A percentile compares a stretch with the other conserved stretches of the same genome.
phyloP scores from a whole-genome alignment of 1,140 invertebrate genomes.

The Gonioctena quinquepunctata region DNA sequence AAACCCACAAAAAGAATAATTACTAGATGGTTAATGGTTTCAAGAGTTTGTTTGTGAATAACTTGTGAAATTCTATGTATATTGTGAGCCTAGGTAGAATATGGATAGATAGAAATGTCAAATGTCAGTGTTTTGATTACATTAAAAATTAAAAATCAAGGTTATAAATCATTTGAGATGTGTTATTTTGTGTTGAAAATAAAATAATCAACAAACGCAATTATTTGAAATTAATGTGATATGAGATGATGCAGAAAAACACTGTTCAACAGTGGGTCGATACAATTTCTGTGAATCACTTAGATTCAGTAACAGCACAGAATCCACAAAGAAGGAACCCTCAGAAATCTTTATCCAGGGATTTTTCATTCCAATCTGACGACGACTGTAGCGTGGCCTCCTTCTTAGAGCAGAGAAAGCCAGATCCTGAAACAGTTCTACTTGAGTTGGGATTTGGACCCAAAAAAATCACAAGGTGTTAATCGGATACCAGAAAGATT shows the following conservation, averaged over 20 bases:
- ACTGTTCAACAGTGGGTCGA: slow-evolving; percentile 39
- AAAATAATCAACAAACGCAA: no score
- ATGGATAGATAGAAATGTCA: no score
- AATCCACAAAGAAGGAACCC: neutral
- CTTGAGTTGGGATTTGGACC: slow-evolving; percentile 73
- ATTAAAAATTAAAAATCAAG: no score
- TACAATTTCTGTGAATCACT: slow-evolving; percentile 12
- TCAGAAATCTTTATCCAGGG: slow-evolving; percentile 54
- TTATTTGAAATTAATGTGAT: no score
- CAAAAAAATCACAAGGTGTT: slow-evolving; percentile 60
- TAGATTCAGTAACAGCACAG: neutral
- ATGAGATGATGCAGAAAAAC: slow-evolving; percentile 34
- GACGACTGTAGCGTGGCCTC: slow-evolving; percentile 72
- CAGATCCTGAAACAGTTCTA: slow-evolving; percentile 76
- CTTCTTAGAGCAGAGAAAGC: slow-evolving; percentile 70
- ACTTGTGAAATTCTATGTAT: no score
- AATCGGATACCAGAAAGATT: slow-evolving; percentile 69
- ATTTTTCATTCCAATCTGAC: slow-evolving; percentile 70
- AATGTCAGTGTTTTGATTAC: no score
- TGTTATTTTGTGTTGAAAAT: no score
- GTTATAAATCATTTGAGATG: no score
- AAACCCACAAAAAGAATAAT: no score
- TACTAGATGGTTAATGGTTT: no score
- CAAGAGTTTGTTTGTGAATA: no score
- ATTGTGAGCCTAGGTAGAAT: no score